Base-by-base conservation (phyloP, 2,888 invertebrate species). In the Linnaemya vulpina region DNA sequence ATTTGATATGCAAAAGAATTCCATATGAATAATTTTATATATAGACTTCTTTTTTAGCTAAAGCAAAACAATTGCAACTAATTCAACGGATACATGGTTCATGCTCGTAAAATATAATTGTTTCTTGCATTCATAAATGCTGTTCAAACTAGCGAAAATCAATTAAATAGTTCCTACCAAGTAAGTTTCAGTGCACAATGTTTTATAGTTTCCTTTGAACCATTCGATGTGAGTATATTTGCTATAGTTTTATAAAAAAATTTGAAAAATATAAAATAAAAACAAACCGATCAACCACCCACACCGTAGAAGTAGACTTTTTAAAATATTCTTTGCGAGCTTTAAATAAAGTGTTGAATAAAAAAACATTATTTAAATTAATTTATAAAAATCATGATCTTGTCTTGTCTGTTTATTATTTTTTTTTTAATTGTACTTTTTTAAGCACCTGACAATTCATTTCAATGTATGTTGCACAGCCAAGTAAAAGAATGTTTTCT, bases 351-450 rank as follows among this genome's bases (percentile, higher is more conserved):
- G 38, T 73, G 65, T 46, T 65, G 60, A 76, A n/a, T 63, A 22
- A 10, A 55, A 70, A 65, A 79, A 73, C 38, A 79, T 71, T 76
- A 70, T 84, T 81, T 74, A 82, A 85, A 85, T 84, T 85, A 82
- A 82, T 82, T 85, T 85, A 85, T 74, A 82, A 85, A 84, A 78
- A 49, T 82, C 63, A 82, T 78, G 74, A 82, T 65, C 77, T 74
- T 82, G 82, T 85, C 84, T 82, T 81, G 74, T 65, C 74, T 81
- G 74, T 65, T 74, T 74, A 63, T 55, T 74, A 58, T 68, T 9
- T 51, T 43, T 35, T 63, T 68, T 9, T 51, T 51, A 17, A 22
- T 71, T n/a, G 13, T 20, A 13, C 1, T 46, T 11, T 9, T 11
- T 40, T 22, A 81, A 84, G 70, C 84, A 81, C 84, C 82, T 85